A percentile compares a stretch with the other conserved stretches of the same genome.
Evolutionary conservation across 92 coral and sea anemone species (phyloP).

Genomic region (Pocillopora grandis): DNA sequence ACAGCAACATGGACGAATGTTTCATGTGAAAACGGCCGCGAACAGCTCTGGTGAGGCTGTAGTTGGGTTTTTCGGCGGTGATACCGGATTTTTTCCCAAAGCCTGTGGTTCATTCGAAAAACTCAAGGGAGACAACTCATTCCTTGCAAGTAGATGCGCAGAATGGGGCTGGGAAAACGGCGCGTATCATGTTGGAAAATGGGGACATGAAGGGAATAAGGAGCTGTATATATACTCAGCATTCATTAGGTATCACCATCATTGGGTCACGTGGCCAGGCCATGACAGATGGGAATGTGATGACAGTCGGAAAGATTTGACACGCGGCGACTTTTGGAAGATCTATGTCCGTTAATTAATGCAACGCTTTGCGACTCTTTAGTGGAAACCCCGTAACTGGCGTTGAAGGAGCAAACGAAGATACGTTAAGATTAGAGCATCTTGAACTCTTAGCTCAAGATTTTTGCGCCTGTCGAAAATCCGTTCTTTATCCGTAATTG

Average conservation of each 20-base stretch:
- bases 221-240: constrained; percentile 36
- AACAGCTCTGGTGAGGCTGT: too few relatives aligned
- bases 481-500: too few relatives aligned
- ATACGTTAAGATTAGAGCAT: too few relatives aligned
- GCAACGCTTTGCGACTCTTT: too few relatives aligned
- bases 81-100: background rate
- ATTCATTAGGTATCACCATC: background rate
- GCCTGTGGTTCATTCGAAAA: constrained; percentile 34
- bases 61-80: too few relatives aligned
- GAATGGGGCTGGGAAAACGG: constrained; percentile 18
- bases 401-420: too few relatives aligned
- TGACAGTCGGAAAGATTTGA: background rate
- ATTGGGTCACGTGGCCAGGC: constrained; percentile 7
- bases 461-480: too few relatives aligned
- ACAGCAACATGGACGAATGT: too few relatives aligned
- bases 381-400: too few relatives aligned
- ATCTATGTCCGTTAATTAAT: constrained; percentile 34
- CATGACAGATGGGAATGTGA: constrained; percentile 47
- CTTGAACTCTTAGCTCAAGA: too few relatives aligned
- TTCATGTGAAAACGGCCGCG: too few relatives aligned
- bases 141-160: constrained; percentile 16
- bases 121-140: constrained; percentile 28
- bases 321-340: constrained; percentile 35
- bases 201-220: background rate
- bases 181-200: background rate